Evolutionary conservation across 2,797 vertebrate genomes (phyloP).

Genomic region (Danio choprae): DNA sequence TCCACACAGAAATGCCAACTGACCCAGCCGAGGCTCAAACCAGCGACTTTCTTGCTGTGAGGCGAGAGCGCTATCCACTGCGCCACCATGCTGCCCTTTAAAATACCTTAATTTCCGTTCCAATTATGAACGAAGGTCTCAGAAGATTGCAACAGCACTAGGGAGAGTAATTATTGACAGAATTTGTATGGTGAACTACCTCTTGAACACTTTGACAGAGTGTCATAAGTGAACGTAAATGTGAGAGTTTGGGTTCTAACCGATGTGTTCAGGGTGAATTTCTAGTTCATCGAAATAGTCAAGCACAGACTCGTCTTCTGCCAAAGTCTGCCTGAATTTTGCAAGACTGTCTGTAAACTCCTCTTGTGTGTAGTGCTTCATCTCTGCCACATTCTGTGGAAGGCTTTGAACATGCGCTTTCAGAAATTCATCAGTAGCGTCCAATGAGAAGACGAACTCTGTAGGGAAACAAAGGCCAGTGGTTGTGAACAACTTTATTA

Average conservation of each 20-base stretch:
- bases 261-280: slow-evolving; percentile 86
- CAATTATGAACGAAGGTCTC: no score
- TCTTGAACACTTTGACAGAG: neutral
- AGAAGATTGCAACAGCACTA: no score
- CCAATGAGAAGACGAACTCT: slow-evolving; percentile 87
- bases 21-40: no score
- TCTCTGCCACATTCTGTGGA: slow-evolving; percentile 78
- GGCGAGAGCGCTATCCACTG: no score
- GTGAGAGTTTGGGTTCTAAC: slow-evolving; percentile 71
- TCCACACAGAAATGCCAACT: no score
- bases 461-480: slow-evolving; percentile 45
- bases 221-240: neutral
- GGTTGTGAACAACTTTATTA: neutral
- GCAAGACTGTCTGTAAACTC: slow-evolving; percentile 71
- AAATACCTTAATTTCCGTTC: no score
- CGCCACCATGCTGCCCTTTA: no score
- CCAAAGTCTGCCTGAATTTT: slow-evolving; percentile 76
- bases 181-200: no score
- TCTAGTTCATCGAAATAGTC: slow-evolving; percentile 94
- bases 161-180: no score
- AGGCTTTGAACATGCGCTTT: slow-evolving; percentile 83
- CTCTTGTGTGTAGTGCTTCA: slow-evolving; percentile 81
- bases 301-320: slow-evolving; percentile 80
- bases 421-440: slow-evolving; percentile 88
- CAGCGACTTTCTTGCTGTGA: no score